phyloP scores from a whole-genome alignment of 2,797 vertebrate species.

The Gymnoscopelus braueri region DNA sequence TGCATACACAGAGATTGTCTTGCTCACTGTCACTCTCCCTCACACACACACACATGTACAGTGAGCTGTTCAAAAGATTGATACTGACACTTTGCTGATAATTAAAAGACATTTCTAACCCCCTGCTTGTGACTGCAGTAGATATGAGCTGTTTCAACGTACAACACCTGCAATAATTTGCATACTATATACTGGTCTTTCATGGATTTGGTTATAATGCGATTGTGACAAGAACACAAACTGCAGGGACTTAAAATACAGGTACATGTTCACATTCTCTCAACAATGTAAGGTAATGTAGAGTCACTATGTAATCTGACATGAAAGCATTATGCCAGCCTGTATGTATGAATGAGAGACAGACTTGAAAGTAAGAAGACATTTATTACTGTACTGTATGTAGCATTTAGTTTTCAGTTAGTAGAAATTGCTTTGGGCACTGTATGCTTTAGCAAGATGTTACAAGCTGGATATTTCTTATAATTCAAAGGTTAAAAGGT shows the following conservation, averaged over 20 bases:
- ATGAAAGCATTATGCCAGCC: neutral
- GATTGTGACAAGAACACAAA: neutral
- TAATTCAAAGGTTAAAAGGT: too few relatives aligned
- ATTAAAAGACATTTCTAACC: constrained; percentile 7
- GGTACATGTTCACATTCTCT: neutral
- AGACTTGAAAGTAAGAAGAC: too few relatives aligned
- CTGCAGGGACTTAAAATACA: neutral
- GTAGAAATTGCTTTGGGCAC: too few relatives aligned
- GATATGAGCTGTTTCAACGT: neutral
- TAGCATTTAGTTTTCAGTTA: too few relatives aligned
- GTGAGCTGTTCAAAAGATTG: constrained; percentile 17
- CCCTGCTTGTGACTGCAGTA: neutral
- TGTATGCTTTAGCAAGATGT: too few relatives aligned
- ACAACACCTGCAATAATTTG: neutral
- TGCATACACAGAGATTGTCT: constrained; percentile 21
- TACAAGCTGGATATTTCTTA: too few relatives aligned
- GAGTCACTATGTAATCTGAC: neutral
- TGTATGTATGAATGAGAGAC: too few relatives aligned
- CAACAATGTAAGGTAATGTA: neutral
- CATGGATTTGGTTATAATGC: neutral
- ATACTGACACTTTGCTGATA: constrained; percentile 27
- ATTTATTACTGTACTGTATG: too few relatives aligned
- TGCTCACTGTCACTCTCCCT: neutral
- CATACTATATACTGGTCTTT: neutral
- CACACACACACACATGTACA: neutral